phyloP scores from a whole-genome alignment of 1,140 invertebrate species.

The Sycophaga agraensis region DNA sequence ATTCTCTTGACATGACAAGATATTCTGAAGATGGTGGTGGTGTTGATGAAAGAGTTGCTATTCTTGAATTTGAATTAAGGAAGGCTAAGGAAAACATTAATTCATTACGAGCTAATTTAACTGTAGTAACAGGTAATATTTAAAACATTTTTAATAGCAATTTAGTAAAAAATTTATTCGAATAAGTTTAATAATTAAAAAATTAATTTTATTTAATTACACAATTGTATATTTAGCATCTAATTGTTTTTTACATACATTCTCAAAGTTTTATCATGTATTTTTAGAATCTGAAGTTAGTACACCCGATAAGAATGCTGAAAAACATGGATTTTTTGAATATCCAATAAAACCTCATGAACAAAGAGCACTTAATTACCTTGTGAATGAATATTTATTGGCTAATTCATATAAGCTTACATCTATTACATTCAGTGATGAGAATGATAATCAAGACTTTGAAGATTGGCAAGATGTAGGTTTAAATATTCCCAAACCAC shows the following conservation, averaged over 20 bases:
- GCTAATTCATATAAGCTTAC: slow-evolving; percentile 82
- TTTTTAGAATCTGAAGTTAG: slow-evolving; percentile 65
- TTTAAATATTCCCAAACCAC: slow-evolving; percentile 80
- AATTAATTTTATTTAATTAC: too few species aligned
- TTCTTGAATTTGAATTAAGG: slow-evolving; percentile 85
- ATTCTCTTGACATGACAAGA: slow-evolving; percentile 83
- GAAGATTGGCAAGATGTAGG: slow-evolving; percentile 94
- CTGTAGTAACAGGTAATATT: slow-evolving; percentile 69
- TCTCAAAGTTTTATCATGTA: too few species aligned
- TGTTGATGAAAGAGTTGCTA: slow-evolving; percentile 76
- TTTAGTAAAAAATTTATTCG: too few species aligned
- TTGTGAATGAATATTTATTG: slow-evolving; percentile 86
- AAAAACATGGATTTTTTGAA: slow-evolving; percentile 50
- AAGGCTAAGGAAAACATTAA: slow-evolving; percentile 87
- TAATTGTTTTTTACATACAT: too few species aligned
- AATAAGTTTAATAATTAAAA: too few species aligned
- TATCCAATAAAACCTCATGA: slow-evolving; percentile 79
- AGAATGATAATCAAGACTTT: slow-evolving; percentile 91
- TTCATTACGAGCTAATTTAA: slow-evolving; percentile 78
- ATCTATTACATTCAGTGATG: slow-evolving; percentile 89
- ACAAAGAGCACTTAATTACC: slow-evolving; percentile 81
- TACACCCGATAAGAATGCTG: slow-evolving; percentile 60
- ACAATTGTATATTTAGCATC: too few species aligned
- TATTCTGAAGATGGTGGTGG: slow-evolving; percentile 85
- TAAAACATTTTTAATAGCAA: background rate